Evolutionary conservation across 2,888 invertebrate genomes (phyloP), one percentile per base, ranked within the genome.

Genomic region (Melanchra persicariae): DNA sequence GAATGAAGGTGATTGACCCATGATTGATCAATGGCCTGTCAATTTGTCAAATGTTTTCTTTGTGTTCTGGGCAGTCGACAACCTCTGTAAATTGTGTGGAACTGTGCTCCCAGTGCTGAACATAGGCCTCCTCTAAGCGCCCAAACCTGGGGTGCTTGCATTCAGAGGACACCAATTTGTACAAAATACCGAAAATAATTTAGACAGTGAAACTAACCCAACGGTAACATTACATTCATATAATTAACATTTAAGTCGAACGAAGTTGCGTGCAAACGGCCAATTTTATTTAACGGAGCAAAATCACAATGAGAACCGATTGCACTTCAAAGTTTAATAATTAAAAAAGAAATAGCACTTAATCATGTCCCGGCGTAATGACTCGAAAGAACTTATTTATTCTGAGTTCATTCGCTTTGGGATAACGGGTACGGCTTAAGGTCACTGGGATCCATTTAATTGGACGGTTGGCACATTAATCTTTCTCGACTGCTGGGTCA

Each of bases 401-500:
- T 58, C n/a, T 45, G 49, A 65, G 79, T 68, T 79, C 83, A 43
- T 64, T 78, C 62, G 62, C 67, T 49, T 59, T 37, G 15, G 43
- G 17, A 40, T 62, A 67, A 54, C 43, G 58, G 52, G 47, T 70
- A 34, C 55, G n/a, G 45, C 17, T 17, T 62, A 64, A 78, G 66
- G 70, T 72, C 73, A 82, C 65, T 55, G 40, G 54, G 58, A 55
- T 63, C 40, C 57, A 62, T 65, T 72, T 82, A 82, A 79, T 79
- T 79, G 79, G 72, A 67, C n/a, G 61, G 58, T 61, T 71, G 24
- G 59, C 22, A 62, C 79, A 79, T 79, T 68, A 78, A 79, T 82
- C 82, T 74, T 59, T 60, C 15, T 52, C 49, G 59, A 34, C 30
- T 64, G 55, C 24, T 51, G 45, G 54, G 43, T 55, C 58, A 26